phyloP scores from a whole-genome alignment of 2,797 vertebrate genomes.

The Clarias fuscus region DNA sequence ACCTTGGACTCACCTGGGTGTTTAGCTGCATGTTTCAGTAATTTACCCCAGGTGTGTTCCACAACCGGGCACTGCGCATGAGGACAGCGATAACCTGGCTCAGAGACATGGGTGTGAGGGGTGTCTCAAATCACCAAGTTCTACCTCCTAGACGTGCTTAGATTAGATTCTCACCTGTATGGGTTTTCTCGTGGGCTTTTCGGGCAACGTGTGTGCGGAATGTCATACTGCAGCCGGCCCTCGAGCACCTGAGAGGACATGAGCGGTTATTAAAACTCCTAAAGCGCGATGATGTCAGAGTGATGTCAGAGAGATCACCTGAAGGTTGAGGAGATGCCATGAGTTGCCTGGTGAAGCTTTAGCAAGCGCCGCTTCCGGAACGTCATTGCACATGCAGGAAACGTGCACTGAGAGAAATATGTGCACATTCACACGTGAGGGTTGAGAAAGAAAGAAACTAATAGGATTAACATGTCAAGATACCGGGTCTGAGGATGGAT shows the following conservation, averaged over 20 bases:
- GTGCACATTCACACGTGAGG: not conserved
- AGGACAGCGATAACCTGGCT: conserved; percentile 76
- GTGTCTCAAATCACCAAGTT: not conserved
- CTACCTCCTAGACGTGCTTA: not conserved
- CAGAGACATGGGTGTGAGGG: not conserved
- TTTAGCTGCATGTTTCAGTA: conserved; percentile 70
- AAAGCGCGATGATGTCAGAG: not conserved
- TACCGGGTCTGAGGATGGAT: too few species aligned
- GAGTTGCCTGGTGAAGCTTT: conserved; percentile 69
- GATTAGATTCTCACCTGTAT: conserved; percentile 66
- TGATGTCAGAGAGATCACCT: conserved; percentile 60
- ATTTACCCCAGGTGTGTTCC: conserved; percentile 71
- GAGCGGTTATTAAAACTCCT: not conserved
- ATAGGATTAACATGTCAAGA: too few species aligned
- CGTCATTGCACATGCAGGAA: conserved; percentile 64
- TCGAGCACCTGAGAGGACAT: conserved; percentile 66
- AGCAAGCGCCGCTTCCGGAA: conserved; percentile 75
- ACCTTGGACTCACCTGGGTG: conserved; percentile 67
- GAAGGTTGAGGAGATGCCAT: conserved; percentile 61
- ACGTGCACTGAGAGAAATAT: conserved; percentile 66
- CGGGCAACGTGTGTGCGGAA: conserved; percentile 68
- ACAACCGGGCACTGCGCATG: conserved; percentile 64
- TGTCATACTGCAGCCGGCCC: conserved; percentile 60
- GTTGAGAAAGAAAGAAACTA: too few species aligned
- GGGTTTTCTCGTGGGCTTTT: conserved; percentile 75